phyloP scores from a whole-genome alignment of 2,797 vertebrate genomes.

The Hybognathus amarus region DNA sequence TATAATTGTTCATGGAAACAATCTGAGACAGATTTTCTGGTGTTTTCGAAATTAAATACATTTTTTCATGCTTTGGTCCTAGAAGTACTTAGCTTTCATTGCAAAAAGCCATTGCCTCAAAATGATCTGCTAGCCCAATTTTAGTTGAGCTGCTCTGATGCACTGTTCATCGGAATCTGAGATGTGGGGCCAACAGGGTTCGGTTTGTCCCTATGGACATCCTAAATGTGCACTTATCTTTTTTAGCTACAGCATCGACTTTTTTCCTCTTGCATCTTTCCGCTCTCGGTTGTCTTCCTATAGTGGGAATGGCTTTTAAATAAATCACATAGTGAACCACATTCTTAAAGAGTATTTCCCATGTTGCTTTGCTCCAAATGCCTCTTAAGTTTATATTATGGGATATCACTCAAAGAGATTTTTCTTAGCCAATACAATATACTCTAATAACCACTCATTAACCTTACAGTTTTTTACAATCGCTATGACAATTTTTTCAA shows the following conservation, averaged over 20 bases:
- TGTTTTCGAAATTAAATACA: neutral
- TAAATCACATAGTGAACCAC: slow-evolving; percentile 9
- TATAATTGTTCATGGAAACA: neutral
- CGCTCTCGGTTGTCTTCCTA: slow-evolving; percentile 4
- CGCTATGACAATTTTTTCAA: no score
- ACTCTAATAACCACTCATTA: neutral
- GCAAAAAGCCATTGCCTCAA: neutral
- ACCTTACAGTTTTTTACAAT: no score
- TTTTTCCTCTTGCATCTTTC: slow-evolving; percentile 24
- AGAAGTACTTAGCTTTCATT: neutral
- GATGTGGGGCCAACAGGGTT: slow-evolving; percentile 6
- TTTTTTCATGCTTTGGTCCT: neutral
- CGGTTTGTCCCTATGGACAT: slow-evolving; percentile 37
- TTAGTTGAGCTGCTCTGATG: neutral
- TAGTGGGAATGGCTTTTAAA: neutral
- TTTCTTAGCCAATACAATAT: neutral
- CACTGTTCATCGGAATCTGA: slow-evolving; percentile 32
- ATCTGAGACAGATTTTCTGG: neutral
- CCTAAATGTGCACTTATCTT: slow-evolving; percentile 55
- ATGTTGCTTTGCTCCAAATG: neutral
- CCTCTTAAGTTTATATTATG: neutral
- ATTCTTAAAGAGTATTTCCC: neutral
- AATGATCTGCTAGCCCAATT: neutral
- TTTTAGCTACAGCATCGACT: slow-evolving; percentile 42
- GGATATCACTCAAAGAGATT: neutral